Base-by-base conservation (phyloP, 2,113 vertebrate species). In the Thalassoma bifasciatum region DNA sequence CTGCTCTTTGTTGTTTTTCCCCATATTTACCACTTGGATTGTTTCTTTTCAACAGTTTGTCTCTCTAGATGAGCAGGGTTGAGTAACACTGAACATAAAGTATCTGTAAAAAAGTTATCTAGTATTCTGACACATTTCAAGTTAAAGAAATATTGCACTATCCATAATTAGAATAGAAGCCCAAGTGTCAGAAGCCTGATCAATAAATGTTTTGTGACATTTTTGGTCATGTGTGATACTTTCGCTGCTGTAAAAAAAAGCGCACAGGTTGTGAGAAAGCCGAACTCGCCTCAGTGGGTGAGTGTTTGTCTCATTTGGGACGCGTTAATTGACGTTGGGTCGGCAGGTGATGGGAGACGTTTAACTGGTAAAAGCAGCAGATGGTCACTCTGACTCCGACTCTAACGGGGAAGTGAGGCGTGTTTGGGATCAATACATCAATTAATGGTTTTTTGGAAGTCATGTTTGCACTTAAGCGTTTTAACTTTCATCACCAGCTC, bases 381-480 rank as follows among this genome's bases (percentile, higher is more conserved):
- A 47, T 72, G 72, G 72, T 78, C 67, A 42, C n/a, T 17, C 47
- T 49, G 34, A 56, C 84, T 72, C n/a, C n/a, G n/a, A n/a, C n/a
- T n/a, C n/a, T n/a, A n/a, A n/a, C 49, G 8, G 76, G 63, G 70
- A 84, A 70, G 61, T 75, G 79, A 72, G 82, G 63, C 23, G 74
- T 5, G 21, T 44, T 42, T 8, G 1, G 0, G 67, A 81, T 89
- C 84, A 81, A 88, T 89, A 60, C 51, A 26, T 86, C 81, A 89
- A 86, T 86, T 44, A 85, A 74, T 75, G 83, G 10, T 72, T 92
- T 30, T 88, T 83, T 86, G 44, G 81, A 90, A 84, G 87, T 79
- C 61, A 62, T 47, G 68, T 81, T 87, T 85, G 74, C 83, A 80
- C 77, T 88, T 69, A 82, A 57, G 68, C 8, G 10, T 81, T 86